These are phyloP conservation scores for Peromyscus polionotus DNA, from an alignment of 2,113 vertebrate genomes.

Conservation along the genomic window DNA sequence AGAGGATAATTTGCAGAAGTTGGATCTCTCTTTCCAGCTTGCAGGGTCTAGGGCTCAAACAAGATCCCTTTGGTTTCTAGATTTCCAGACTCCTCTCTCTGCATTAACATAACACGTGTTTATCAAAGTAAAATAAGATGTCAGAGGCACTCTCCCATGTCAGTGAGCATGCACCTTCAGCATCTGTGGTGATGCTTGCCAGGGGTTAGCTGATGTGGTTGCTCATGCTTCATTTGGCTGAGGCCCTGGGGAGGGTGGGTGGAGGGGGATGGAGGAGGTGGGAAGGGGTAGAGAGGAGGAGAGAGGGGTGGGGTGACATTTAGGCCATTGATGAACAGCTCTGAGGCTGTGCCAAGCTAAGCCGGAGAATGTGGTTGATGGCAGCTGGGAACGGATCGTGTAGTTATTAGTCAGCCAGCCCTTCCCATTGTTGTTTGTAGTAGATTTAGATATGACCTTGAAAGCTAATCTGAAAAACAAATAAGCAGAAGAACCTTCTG, in stretches of 20 bases:
- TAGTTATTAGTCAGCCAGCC: neutral
- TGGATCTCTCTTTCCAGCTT: neutral
- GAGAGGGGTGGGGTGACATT: neutral
- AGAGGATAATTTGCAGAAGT: neutral
- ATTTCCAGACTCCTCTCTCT: neutral
- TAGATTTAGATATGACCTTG: slow-evolving; percentile 6
- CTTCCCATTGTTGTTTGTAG: neutral
- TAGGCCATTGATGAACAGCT: neutral
- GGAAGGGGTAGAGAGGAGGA: too few species aligned
- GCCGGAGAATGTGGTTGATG: neutral
- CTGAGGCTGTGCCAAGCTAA: neutral
- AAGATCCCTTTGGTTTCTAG: neutral
- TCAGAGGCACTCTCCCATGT: neutral
- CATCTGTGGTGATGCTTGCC: neutral
- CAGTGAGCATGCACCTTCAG: neutral
- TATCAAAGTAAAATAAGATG: neutral
- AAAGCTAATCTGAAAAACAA: slow-evolving; percentile 52
- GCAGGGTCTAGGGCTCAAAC: neutral
- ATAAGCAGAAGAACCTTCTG: neutral
- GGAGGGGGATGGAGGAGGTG: neutral
- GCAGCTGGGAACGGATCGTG: neutral
- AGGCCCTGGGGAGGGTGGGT: neutral
- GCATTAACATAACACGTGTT: neutral
- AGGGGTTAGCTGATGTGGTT: neutral
- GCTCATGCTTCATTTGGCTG: neutral